Evolutionary conservation across 1,140 invertebrate genomes (phyloP).

Genomic region (Solenopsis fugax): DNA sequence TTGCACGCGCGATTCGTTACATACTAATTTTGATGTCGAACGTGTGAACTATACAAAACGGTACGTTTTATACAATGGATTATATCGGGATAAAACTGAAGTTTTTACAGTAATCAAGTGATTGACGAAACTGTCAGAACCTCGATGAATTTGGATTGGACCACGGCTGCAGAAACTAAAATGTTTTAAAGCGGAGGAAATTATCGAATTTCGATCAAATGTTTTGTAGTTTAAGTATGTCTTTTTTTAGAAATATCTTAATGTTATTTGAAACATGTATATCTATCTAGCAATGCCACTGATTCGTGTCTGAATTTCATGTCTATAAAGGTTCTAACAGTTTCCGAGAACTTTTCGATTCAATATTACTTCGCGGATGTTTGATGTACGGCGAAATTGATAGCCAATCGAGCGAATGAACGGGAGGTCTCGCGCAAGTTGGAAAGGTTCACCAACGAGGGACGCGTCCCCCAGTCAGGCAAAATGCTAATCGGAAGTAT

Average conservation of each 20-base stretch:
- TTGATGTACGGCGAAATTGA: slow-evolving; percentile 49
- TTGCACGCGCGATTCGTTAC: slow-evolving; percentile 62
- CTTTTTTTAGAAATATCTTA: not conserved
- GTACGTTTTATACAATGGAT: slow-evolving; percentile 19
- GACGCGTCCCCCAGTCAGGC: not conserved
- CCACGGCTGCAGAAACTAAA: not conserved
- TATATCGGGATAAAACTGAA: slow-evolving; percentile 35
- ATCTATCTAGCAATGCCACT: not conserved
- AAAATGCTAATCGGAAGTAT: slow-evolving; percentile 58
- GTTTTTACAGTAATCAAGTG: slow-evolving; percentile 4
- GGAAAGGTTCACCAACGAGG: not conserved
- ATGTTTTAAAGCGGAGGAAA: not conserved
- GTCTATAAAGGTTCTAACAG: not conserved
- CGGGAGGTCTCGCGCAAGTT: not conserved
- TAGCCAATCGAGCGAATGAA: slow-evolving; percentile 61
- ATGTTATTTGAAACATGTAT: not conserved
- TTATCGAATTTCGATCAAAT: not conserved
- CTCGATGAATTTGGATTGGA: not conserved
- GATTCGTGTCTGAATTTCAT: slow-evolving; percentile 5
- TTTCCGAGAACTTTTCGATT: slow-evolving; percentile 20
- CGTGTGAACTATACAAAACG: slow-evolving; percentile 51
- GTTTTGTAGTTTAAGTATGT: not conserved
- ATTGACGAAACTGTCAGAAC: slow-evolving; percentile 1
- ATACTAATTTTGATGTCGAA: slow-evolving; percentile 61
- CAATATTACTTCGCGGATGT: slow-evolving; percentile 43